phyloP scores from a whole-genome alignment of 2,888 invertebrate genomes.

The Petrolisthes manimaculis region DNA sequence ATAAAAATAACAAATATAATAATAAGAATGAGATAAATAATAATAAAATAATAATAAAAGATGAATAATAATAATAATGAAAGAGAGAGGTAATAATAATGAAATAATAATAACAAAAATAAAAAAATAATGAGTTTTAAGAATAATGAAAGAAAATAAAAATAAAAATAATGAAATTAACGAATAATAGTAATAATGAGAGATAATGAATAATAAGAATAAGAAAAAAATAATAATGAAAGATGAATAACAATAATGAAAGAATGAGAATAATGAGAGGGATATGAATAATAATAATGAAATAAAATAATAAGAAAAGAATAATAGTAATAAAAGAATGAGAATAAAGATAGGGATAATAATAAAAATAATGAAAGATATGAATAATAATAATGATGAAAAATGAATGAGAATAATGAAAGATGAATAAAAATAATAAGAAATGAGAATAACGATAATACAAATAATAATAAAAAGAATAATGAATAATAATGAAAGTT shows the following conservation, averaged over 20 bases:
- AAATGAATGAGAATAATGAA: not conserved
- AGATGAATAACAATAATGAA: not conserved
- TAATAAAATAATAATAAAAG: too few relatives aligned
- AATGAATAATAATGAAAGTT: not conserved
- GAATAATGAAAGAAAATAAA: not conserved
- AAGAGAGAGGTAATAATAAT: not conserved
- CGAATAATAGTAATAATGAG: not conserved
- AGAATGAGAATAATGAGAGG: not conserved
- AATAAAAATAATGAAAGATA: not conserved
- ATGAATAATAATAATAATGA: too few relatives aligned
- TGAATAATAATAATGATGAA: not conserved
- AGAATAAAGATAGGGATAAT: not conserved
- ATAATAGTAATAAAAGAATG: not conserved
- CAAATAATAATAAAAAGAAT: not conserved
- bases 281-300: not conserved
- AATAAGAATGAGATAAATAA: too few relatives aligned
- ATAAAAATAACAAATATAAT: too few relatives aligned
- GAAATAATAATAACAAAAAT: not conserved
- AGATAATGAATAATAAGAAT: not conserved
- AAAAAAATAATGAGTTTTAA: not conserved
- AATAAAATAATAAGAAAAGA: not conserved
- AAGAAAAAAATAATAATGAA: not conserved
- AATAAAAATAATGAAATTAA: too few relatives aligned
- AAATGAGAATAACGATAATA: not conserved
- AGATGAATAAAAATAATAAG: not conserved